Evolutionary conservation across 2,797 vertebrate genomes (phyloP), one percentile per base, ranked within the genome.

Genomic region (Yasuhikotakia modesta): DNA sequence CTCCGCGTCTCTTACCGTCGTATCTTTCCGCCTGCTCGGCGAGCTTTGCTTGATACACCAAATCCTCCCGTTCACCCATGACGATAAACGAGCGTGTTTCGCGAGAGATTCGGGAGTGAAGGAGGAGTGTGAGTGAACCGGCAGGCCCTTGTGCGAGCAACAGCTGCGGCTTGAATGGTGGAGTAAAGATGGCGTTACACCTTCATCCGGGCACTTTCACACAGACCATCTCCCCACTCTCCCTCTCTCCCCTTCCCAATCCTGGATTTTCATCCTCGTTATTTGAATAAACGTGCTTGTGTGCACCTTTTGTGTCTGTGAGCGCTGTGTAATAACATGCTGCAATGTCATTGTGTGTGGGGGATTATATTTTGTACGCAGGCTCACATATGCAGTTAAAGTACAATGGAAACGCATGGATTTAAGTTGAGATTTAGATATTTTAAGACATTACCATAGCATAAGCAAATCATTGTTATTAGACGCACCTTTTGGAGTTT

Each of bases 1-100:
- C 11, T 0, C 13, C 71, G 35, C 6, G 73, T 35, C 78, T 68
- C 96, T 95, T 94, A 98, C 97, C 96, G 91, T 98, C 97, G 84
- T 99, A 99, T 93, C 96, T 92, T 92, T 99, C 97, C 45, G 96
- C 97, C 90, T 99, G 97, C 87, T 98, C 97, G 85, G 97, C 96
- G 78, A 99, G 95, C 90, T 98, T 98, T 81, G 97, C 97, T 92
- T 96, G 94, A 87, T 97, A 99, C 84, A 99, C 96, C 86, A 94
- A 92, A 85, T 97, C 95, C 85, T 97, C 96, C 94, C 96, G 94
- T 81, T 97, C 96, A 91, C 92, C 96, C 96, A 98, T 98, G 84
- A 91, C 92, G 84, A 83, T 82, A 75, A 60, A 86, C 89, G 91
- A 90, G 90, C 90, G 92, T 88, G 87, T 87, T 88, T 88, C 81